Evolutionary conservation across 1,140 invertebrate species (phyloP).

Genomic region (Scaptomyza montana): DNA sequence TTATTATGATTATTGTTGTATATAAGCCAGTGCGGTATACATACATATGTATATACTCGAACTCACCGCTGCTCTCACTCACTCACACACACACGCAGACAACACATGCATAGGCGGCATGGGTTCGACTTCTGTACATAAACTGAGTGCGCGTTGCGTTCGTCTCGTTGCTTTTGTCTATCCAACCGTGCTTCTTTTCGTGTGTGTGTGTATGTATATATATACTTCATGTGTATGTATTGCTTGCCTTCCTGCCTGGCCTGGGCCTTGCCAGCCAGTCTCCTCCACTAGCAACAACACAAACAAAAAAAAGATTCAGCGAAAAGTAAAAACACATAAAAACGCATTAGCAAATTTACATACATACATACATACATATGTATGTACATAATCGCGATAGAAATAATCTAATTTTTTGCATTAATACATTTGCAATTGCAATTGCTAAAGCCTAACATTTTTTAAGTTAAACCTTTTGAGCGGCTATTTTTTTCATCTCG

Average conservation of each 20-base stretch:
- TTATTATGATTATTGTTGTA: slow-evolving; percentile 51
- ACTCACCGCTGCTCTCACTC: slow-evolving; percentile 38
- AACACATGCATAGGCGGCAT: slow-evolving; percentile 52
- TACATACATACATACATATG: slow-evolving; percentile 11
- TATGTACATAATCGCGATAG: slow-evolving; percentile 47
- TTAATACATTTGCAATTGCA: slow-evolving; percentile 12
- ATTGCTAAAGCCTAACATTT: slow-evolving; percentile 28
- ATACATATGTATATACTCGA: slow-evolving; percentile 30
- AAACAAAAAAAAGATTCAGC: slow-evolving; percentile 24
- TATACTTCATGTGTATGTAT: slow-evolving; percentile 24
- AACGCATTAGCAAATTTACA: slow-evolving; percentile 45
- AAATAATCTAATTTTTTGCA: slow-evolving; percentile 65
- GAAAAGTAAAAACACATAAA: slow-evolving; percentile 48
- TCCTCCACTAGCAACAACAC: slow-evolving; percentile 26
- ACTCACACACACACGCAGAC: slow-evolving; percentile 42
- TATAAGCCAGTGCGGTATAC: slow-evolving; percentile 38
- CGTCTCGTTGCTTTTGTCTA: slow-evolving; percentile 77
- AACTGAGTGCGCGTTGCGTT: slow-evolving; percentile 46
- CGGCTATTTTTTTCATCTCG: slow-evolving; percentile 20
- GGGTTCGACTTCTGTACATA: slow-evolving; percentile 75
- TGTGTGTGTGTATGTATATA: slow-evolving; percentile 20
- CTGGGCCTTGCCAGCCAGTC: slow-evolving; percentile 11
- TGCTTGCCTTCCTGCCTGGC: slow-evolving; percentile 14
- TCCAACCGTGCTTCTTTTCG: slow-evolving; percentile 65
- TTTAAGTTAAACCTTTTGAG: slow-evolving; percentile 36